phyloP scores from a whole-genome alignment of 2,797 vertebrate species.

The Danio jaintianensis region DNA sequence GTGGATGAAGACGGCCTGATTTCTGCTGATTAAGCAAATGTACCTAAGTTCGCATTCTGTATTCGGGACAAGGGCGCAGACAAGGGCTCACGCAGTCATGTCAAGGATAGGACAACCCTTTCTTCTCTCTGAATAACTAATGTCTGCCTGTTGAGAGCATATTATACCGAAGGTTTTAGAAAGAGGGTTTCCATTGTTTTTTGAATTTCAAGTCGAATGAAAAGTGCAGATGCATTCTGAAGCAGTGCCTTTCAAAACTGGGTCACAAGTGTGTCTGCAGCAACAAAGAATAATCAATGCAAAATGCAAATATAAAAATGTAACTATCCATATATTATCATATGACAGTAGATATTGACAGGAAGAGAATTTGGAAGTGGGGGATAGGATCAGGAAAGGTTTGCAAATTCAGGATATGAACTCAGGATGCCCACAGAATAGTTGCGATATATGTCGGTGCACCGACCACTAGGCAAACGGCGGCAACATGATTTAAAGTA shows the following conservation, averaged over 20 bases:
- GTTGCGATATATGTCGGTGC: no score
- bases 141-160: background rate
- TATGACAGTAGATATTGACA: no score
- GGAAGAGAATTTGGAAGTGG: no score
- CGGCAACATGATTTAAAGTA: no score
- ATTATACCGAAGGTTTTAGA: slow-evolving; percentile 6
- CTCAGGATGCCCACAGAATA: no score
- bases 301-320: background rate
- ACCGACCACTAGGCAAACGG: no score
- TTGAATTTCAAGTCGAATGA: slow-evolving; percentile 9
- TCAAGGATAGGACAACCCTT: slow-evolving; percentile 35
- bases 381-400: no score
- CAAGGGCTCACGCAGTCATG: slow-evolving; percentile 7
- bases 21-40: slow-evolving; percentile 36
- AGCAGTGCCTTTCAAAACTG: background rate
- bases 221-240: background rate
- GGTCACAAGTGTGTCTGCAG: background rate
- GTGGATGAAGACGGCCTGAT: slow-evolving; percentile 14
- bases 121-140: slow-evolving; percentile 15
- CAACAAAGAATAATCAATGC: background rate
- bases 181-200: background rate
- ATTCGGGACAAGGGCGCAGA: slow-evolving; percentile 20
- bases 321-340: background rate
- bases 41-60: slow-evolving; percentile 13
- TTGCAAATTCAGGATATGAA: no score